These are phyloP conservation scores for Cebus imitator DNA, from an alignment of 2,113 vertebrate genomes.

Conservation along the genomic window DNA sequence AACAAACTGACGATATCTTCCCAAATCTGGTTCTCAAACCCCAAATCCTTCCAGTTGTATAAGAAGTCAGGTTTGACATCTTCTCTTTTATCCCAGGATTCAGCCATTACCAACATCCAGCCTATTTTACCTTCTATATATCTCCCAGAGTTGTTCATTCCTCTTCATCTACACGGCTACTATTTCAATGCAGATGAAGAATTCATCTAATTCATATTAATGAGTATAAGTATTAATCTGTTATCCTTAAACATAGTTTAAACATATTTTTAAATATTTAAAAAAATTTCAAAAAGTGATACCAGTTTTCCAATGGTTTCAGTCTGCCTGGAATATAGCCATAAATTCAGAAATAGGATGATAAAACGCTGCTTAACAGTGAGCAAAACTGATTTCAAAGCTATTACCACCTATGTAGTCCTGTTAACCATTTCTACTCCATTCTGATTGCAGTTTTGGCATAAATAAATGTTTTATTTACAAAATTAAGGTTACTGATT, in stretches of 20 bases:
- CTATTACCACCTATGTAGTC: neutral
- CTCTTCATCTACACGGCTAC: neutral
- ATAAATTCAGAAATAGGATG: neutral
- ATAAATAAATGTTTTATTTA: neutral
- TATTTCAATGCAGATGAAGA: neutral
- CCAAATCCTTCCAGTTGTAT: neutral
- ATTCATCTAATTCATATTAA: neutral
- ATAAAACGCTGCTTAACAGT: neutral
- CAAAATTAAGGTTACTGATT: neutral
- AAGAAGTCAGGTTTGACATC: neutral
- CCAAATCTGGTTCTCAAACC: neutral
- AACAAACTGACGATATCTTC: neutral
- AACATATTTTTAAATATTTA: neutral
- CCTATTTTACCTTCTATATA: neutral
- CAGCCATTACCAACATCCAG: neutral
- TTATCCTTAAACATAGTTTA: neutral
- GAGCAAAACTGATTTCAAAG: neutral
- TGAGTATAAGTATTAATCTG: neutral
- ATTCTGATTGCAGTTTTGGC: neutral
- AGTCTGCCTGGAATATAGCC: neutral
- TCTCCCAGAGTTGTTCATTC: neutral
- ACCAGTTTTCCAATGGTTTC: neutral
- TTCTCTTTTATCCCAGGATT: neutral
- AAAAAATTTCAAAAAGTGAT: neutral
- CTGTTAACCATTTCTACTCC: neutral